phyloP scores from a whole-genome alignment of 2,888 invertebrate species.

The Calameuta idolon region DNA sequence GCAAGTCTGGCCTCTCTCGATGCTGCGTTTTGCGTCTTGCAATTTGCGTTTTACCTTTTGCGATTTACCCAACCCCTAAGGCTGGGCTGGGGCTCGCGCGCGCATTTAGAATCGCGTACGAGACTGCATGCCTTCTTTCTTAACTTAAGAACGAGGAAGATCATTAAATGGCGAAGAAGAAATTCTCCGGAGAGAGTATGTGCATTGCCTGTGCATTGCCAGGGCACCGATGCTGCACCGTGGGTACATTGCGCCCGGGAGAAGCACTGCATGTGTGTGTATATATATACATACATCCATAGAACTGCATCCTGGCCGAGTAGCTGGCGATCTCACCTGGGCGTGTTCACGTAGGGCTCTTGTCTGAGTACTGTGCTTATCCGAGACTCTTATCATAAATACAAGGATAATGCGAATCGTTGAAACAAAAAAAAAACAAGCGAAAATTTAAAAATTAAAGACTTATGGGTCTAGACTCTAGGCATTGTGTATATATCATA shows the following conservation, averaged over 20 bases:
- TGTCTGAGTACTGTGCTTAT: slow-evolving; percentile 1
- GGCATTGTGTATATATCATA: background rate
- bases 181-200: background rate
- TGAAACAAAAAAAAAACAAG: slow-evolving; percentile 2
- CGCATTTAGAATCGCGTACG: background rate
- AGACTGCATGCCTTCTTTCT: background rate
- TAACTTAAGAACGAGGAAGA: background rate
- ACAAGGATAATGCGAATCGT: slow-evolving; percentile 20
- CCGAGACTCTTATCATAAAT: slow-evolving; percentile 20
- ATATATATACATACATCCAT: background rate
- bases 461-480: slow-evolving; percentile 20
- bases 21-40: background rate
- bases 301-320: background rate
- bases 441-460: background rate
- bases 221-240: background rate
- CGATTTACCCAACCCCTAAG: background rate
- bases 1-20: background rate
- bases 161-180: background rate
- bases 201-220: background rate
- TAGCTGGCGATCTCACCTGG: background rate
- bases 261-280: background rate
- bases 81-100: background rate
- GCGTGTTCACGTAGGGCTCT: background rate
- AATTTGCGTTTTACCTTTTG: background rate
- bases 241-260: slow-evolving; percentile 1